These are phyloP conservation scores for Drosophila mercatorum DNA, from an alignment of 2,888 invertebrate species.

Conservation along the genomic window DNA sequence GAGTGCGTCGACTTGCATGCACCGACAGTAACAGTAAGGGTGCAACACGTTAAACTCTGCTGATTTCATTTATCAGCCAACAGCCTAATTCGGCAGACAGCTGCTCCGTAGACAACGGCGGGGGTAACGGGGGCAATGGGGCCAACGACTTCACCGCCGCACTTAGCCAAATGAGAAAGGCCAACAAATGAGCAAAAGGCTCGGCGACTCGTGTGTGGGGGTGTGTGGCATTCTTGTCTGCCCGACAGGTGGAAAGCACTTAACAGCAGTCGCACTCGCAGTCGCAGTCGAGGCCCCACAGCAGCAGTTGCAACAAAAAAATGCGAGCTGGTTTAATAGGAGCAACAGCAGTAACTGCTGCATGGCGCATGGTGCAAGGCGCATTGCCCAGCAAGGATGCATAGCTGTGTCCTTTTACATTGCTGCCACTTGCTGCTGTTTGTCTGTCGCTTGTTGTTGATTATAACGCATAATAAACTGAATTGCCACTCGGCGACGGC, in stretches of 20 bases:
- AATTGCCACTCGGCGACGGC: conserved; percentile 66
- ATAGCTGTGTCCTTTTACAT: conserved; percentile 26
- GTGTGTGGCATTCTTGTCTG: conserved; percentile 43
- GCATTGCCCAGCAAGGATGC: conserved; percentile 41
- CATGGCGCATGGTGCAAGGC: conserved; percentile 46
- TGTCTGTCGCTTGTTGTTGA: conserved; percentile 45
- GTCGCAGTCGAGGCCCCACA: not conserved
- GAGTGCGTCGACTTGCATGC: conserved; percentile 48
- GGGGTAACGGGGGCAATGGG: conserved; percentile 37
- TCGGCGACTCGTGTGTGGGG: conserved; percentile 45
- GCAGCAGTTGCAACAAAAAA: conserved; percentile 33
- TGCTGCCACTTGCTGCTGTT: not conserved
- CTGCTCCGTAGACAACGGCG: not conserved
- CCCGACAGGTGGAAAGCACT: conserved; percentile 72
- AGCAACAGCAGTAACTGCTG: conserved; percentile 39
- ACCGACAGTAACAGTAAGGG: conserved; percentile 2
- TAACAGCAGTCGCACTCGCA: conserved; percentile 40
- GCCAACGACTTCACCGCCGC: conserved; percentile 78
- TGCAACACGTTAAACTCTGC: conserved; percentile 35
- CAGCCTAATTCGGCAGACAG: conserved; percentile 68
- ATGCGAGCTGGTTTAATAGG: conserved; percentile 44
- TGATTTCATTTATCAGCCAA: conserved; percentile 64
- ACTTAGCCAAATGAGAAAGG: conserved; percentile 81
- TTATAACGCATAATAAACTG: conserved; percentile 74
- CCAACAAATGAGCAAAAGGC: conserved; percentile 74